Evolutionary conservation across 2,888 invertebrate species (phyloP), one percentile per base, ranked within the genome.

Genomic region (Diabrotica balteata): DNA sequence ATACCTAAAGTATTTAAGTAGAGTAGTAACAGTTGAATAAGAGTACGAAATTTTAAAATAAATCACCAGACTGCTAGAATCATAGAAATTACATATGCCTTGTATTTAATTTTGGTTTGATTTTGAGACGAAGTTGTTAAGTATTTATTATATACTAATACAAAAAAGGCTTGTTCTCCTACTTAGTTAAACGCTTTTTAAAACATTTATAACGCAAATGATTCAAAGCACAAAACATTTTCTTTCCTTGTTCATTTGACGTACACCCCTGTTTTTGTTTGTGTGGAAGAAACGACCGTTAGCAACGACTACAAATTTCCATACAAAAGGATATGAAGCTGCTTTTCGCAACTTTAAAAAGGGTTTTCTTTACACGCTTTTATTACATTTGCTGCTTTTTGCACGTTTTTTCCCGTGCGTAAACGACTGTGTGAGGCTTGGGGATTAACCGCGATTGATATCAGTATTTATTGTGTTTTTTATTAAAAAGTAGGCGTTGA

Each of bases 261-360:
- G 54, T 54, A 54, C 43, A 43, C 54, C 54, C n/a, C 43, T 43
- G 54, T 9, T 57, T 57, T 57, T 63, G 63, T 57, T 63, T 57
- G 63, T 42, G 58, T 51, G 52, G 42, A 46, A 52, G 44, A 32
- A 54, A 49, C 59, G 46, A 45, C 61, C 61, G 22, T 54, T 54
- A 54, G 54, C 54, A 61, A 46, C 60, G 73, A 71, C 72, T 74
- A 73, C 75, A 68, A 74, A 77, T 76, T 77, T 77, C 73, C 77
- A 76, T 76, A 77, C 75, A 75, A 77, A 77, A 76, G 74, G 77
- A 74, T 76, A 69, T 68, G 71, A 67, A 71, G 70, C 73, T 45
- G 55, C 55, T 57, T 74, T 72, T 72, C 68, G 68, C 55, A 70
- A 69, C 69, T 61, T 66, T 63, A 69, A 71, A 70, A 69, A 66